Evolutionary conservation across 2,888 invertebrate species (phyloP).

Genomic region (Machimus atricapillus): DNA sequence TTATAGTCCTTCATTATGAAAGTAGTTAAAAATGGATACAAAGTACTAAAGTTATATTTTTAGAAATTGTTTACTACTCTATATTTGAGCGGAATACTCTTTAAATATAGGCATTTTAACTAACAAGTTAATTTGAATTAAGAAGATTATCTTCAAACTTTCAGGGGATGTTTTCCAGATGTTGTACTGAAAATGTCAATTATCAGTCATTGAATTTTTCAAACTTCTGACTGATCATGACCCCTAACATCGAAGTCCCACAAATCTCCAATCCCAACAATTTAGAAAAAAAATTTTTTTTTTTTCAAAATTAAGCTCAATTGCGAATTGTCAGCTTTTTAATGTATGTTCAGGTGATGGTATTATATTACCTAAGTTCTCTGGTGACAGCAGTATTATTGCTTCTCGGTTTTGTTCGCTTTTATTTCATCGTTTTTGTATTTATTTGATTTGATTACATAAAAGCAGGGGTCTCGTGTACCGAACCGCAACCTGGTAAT

Average conservation of each 20-base stretch:
- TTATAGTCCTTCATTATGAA: too few species aligned
- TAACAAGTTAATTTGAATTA: too few species aligned
- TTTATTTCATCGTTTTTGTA: neutral
- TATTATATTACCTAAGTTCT: constrained; percentile 11
- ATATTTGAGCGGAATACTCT: too few species aligned
- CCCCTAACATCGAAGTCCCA: neutral
- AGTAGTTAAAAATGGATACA: too few species aligned
- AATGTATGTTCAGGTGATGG: constrained; percentile 16
- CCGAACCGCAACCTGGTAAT: constrained; percentile 38
- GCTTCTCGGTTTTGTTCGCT: neutral
- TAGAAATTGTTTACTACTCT: too few species aligned
- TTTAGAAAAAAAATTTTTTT: neutral
- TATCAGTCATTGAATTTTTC: neutral
- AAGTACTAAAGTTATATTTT: too few species aligned
- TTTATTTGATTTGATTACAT: constrained; percentile 39
- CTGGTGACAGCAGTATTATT: neutral
- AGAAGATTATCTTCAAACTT: neutral
- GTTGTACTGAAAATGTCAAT: neutral
- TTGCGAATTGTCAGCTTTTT: neutral
- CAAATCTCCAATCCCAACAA: neutral
- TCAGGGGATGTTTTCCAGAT: neutral
- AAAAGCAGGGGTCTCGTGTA: constrained; percentile 35
- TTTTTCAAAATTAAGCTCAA: neutral
- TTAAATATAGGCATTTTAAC: too few species aligned
- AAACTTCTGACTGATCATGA: neutral